Conservation (phyloP, 2,888 invertebrate species). For the Zelleria hepariella region DNA sequence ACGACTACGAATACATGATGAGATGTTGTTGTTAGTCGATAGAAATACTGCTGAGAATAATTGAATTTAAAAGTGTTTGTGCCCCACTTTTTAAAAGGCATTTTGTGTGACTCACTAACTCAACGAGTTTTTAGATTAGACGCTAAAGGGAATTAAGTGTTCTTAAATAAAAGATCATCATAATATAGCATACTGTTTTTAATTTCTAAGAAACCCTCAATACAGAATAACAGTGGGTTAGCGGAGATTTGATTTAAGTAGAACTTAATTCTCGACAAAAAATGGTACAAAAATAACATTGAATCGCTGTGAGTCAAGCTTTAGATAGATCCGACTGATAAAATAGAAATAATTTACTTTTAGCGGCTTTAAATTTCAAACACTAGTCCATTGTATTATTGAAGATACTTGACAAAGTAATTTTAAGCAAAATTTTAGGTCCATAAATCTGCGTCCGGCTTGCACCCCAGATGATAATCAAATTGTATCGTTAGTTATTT, state of each 20-base stretch:
- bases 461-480: no score
- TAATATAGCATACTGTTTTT: constrained; percentile 69
- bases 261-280: constrained; percentile 52
- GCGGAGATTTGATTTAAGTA: constrained; percentile 60
- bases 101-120: no score
- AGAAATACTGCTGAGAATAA: not conserved
- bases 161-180: constrained; percentile 53
- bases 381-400: constrained; percentile 11
- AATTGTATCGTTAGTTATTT: no score
- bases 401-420: not conserved
- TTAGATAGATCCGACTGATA: constrained; percentile 20
- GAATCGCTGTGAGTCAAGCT: constrained; percentile 40
- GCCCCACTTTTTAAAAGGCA: no score
- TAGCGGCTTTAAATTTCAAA: constrained; percentile 22
- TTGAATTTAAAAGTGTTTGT: no score
- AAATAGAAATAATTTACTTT: constrained; percentile 28
- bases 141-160: not conserved
- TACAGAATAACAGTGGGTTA: constrained; percentile 68
- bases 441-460: no score
- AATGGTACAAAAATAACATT: constrained; percentile 65
- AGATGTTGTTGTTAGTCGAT: constrained; percentile 70
- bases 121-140: no score
- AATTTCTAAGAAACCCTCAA: constrained; percentile 71
- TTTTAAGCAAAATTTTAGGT: not conserved
- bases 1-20: constrained; percentile 77